Conservation (phyloP, 2,113 vertebrate species). For the Antigone vipio region DNA sequence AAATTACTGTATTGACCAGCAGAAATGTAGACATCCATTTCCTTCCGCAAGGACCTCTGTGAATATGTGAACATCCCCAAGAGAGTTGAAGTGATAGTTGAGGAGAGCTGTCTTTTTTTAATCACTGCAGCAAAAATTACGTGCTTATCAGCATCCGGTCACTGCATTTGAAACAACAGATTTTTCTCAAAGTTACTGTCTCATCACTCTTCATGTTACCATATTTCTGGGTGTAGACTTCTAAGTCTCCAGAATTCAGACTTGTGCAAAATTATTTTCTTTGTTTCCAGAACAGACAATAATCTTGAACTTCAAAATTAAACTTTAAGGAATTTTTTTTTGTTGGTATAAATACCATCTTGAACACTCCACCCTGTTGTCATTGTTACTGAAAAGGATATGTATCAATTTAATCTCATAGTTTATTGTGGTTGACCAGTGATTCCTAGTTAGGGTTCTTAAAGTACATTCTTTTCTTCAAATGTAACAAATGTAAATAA, state of each 20-base stretch:
- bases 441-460: constrained; percentile 8
- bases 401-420: not conserved
- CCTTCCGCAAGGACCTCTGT: not conserved
- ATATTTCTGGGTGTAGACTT: not conserved
- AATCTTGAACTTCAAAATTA: constrained; percentile 24
- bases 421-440: constrained; percentile 3
- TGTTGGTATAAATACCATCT: constrained; percentile 20
- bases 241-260: not conserved
- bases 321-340: constrained; percentile 2
- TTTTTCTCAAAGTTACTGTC: not conserved
- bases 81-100: not conserved
- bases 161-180: not conserved
- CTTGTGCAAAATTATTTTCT: constrained; percentile 6
- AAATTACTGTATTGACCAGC: not conserved
- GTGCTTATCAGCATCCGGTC: not conserved
- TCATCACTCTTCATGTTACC: not conserved
- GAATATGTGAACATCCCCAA: not conserved
- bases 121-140: not conserved
- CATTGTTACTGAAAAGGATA: constrained; percentile 17
- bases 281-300: not conserved
- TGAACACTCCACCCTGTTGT: constrained; percentile 6
- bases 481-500: constrained; percentile 5
- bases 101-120: not conserved
- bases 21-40: not conserved
- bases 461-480: constrained; percentile 36